Evolutionary conservation across 1,140 invertebrate genomes (phyloP), one percentile per base, ranked within the genome.

Genomic region (Drosophila auraria): DNA sequence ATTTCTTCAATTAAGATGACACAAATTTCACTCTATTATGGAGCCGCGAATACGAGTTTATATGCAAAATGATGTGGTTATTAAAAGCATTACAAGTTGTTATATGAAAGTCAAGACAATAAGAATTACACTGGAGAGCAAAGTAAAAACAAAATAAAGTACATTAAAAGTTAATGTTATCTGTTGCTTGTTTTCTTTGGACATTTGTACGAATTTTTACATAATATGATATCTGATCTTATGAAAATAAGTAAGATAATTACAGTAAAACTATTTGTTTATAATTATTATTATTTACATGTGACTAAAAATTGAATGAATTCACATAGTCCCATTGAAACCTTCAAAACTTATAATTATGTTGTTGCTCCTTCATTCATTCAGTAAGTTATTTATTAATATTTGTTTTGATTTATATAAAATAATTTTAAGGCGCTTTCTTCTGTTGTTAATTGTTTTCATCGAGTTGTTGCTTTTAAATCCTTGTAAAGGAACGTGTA

Each of bases 11-110:
- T 69, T 47, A 69, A 44, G 49, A 59, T 82, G 82, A 77, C 83
- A 87, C 79, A 66, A 87, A 79, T 86, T 87, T 82, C 79, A 79
- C 82, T 81, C 62, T 44, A 54, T 51, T 20, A 57, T 38, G 47
- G 47, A 38, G 80, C 61, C 20, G 62, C 27, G 14, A 12, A 50
- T 14, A 51, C 44, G 36, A 50, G 36, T 23, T 72, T 6, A 36
- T 72, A 70, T 62, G 60, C 59, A 83, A 63, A 57, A 57, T n/a
- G 14, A 72, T 60, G 40, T 72, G 53, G 27, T 72, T 42, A 72
- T 73, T 73, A 60, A 73, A 51, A 47, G 68, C 30, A 47, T 69
- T 69, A 36, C 17, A 27, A 44, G 54, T 44, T 25, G 42, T 25
- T 36, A 23, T 40, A 7, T 49, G 69, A 49, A 50, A 59, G 40